Conservation (phyloP, 1,140 invertebrate species). For the Nixonia krombeini region DNA sequence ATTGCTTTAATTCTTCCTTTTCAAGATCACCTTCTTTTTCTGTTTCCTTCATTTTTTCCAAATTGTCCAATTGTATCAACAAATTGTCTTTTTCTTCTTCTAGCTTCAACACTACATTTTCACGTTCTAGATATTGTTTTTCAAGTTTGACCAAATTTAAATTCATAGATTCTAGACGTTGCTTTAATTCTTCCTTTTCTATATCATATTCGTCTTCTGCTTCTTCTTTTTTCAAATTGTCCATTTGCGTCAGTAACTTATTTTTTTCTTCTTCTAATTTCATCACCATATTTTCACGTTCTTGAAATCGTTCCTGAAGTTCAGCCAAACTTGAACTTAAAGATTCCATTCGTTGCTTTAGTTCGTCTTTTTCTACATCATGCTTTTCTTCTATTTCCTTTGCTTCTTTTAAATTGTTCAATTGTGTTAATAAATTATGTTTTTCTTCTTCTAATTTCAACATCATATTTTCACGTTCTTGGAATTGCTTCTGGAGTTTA, state of each 20-base stretch:
- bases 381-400: background rate
- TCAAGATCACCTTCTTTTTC: background rate
- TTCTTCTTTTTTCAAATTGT: constrained; percentile 19
- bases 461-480: constrained; percentile 14
- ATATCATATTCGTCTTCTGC: constrained; percentile 24
- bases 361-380: background rate
- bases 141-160: background rate
- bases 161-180: background rate
- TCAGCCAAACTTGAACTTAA: background rate
- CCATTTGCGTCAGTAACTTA: background rate
- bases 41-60: constrained; percentile 3
- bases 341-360: background rate
- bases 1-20: too few relatives aligned
- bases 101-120: too few relatives aligned
- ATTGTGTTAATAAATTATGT: background rate
- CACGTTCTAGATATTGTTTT: background rate
- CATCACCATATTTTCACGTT: constrained; percentile 2
- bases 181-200: constrained; percentile 16
- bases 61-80: constrained; percentile 7
- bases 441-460: background rate
- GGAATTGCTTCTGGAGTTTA: background rate
- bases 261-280: constrained; percentile 3
- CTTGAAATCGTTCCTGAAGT: background rate
- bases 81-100: constrained; percentile 7
- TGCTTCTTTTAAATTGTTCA: background rate